phyloP scores from a whole-genome alignment of 2,113 vertebrate genomes.

The Sus scrofa region T2T-Sscrofa CM000818.6:77220001-77220500 shows the following conservation, averaged over 20 bases:
- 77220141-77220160: conserved; percentile 53
- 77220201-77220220: neutral
- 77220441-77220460: too few relatives aligned
- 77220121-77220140: conserved; percentile 56
- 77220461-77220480: conserved; percentile 16
- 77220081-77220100: neutral
- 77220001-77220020: conserved; percentile 36
- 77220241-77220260: conserved; percentile 17
- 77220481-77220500: conserved; percentile 14
- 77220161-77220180: conserved; percentile 49
- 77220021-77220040: conserved; percentile 37
- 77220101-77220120: conserved; percentile 50
- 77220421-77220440: neutral
- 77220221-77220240: conserved; percentile 45
- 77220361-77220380: neutral
- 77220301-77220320: neutral
- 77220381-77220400: conserved; percentile 26
- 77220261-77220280: neutral
- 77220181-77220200: conserved; percentile 56
- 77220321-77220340: neutral
- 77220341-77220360: neutral
- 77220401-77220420: neutral
- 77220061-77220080: conserved; percentile 64
- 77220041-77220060: neutral
- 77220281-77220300: neutral